A percentile compares a stretch with the other conserved stretches of the same genome.
Conservation (phyloP, 2,888 invertebrate genomes). For the Cephus runcator region DNA sequence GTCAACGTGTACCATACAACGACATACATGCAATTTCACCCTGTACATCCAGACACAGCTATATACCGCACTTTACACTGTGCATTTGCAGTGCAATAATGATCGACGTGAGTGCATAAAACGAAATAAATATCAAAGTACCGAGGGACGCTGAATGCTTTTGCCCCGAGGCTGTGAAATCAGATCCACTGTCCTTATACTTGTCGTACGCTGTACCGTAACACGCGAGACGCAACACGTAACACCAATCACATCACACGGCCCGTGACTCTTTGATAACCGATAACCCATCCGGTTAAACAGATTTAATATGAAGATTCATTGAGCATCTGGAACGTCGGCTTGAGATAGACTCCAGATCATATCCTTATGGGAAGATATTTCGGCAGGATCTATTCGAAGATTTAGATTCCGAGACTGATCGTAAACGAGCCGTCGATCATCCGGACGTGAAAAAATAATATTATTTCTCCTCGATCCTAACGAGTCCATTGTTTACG, state of each 20-base stretch:
- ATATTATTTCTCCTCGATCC: not conserved
- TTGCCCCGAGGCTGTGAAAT: conserved; percentile 17
- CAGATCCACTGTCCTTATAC: conserved; percentile 16
- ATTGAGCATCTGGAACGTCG: conserved; percentile 3
- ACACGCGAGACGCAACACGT: conserved; percentile 12
- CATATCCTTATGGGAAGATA: not conserved
- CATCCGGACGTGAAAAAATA: not conserved
- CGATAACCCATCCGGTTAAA: not conserved
- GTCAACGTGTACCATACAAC: not conserved
- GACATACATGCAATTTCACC: not conserved
- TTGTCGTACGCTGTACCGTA: conserved; percentile 12
- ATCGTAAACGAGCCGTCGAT: not conserved
- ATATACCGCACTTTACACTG: not conserved
- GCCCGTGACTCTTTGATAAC: not conserved
- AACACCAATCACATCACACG: conserved; percentile 7
- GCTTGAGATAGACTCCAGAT: not conserved
- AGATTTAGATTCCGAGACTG: not conserved
- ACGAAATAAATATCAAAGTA: not conserved
- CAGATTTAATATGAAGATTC: conserved; percentile 4
- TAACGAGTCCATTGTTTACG: not conserved
- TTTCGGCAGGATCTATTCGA: not conserved
- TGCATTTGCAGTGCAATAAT: not conserved
- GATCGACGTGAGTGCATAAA: not conserved
- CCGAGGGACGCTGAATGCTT: not conserved
- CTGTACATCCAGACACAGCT: not conserved